Percentiles rank a stretch among this genome's conserved stretches.
These are phyloP conservation scores for Ochlodes sylvanus DNA, from an alignment of 2,888 invertebrate species.

Conservation along the genomic window DNA sequence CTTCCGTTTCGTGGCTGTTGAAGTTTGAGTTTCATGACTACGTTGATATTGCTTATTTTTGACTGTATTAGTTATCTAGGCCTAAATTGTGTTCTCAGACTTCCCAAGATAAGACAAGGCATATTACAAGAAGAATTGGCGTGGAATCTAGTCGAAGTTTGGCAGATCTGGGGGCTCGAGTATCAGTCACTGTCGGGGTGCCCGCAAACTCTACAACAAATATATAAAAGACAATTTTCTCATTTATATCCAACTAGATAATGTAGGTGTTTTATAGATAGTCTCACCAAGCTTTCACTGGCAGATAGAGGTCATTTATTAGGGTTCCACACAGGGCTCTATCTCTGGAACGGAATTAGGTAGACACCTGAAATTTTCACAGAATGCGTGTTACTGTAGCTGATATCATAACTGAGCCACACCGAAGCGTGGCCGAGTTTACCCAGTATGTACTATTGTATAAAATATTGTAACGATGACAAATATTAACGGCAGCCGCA, in stretches of 20 bases:
- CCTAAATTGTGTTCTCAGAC: conserved; percentile 12
- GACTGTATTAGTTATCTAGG: neutral
- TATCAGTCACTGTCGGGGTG: conserved; percentile 24
- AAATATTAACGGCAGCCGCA: no score
- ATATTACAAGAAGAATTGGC: conserved; percentile 18
- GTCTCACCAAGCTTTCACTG: no score
- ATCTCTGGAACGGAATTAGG: no score
- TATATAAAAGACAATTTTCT: neutral
- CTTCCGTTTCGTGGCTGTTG: neutral
- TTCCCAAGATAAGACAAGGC: conserved; percentile 5
- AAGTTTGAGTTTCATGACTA: neutral
- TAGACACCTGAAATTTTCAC: no score
- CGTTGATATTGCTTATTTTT: neutral
- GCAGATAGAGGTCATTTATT: no score
- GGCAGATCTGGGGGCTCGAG: neutral
- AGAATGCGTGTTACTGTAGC: no score
- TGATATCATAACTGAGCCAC: no score
- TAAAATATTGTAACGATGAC: no score
- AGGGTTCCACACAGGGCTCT: no score
- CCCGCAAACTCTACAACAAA: neutral
- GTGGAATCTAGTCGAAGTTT: conserved; percentile 9
- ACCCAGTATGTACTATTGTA: no score
- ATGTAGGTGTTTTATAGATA: no score
- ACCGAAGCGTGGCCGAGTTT: no score
- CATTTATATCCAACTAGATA: neutral